Conservation (phyloP, 1,140 invertebrate species). For the Rhynchophorus ferrugineus region DNA sequence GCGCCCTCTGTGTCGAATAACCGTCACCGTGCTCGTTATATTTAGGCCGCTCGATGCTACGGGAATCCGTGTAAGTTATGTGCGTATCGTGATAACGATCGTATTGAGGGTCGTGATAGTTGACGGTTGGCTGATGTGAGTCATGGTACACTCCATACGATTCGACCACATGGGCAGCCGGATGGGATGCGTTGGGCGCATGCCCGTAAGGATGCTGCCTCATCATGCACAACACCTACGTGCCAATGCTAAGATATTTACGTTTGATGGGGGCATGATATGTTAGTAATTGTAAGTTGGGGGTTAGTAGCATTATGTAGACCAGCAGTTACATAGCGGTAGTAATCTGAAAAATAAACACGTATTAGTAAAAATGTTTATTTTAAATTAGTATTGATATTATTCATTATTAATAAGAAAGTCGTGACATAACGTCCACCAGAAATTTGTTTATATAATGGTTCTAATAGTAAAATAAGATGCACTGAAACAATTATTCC, state of each 20-base stretch:
- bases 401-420: too few relatives aligned
- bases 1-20: conserved; percentile 39
- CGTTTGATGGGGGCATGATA: conserved; percentile 8
- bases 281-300: not conserved
- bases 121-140: conserved; percentile 8
- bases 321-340: too few relatives aligned
- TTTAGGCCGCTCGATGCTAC: conserved; percentile 37
- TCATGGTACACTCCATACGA: conserved; percentile 49
- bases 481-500: not conserved
- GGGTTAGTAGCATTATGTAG: too few relatives aligned
- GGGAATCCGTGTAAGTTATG: conserved; percentile 15
- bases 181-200: conserved; percentile 14
- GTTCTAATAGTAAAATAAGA: too few relatives aligned
- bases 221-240: conserved; percentile 13
- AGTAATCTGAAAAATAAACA: too few relatives aligned
- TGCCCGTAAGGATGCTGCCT: conserved; percentile 17
- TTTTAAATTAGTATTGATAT: too few relatives aligned
- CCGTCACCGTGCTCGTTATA: conserved; percentile 43
- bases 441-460: too few relatives aligned
- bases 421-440: too few relatives aligned
- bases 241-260: conserved; percentile 11
- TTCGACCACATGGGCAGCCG: conserved; percentile 30
- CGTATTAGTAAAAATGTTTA: too few relatives aligned
- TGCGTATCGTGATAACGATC: conserved; percentile 14
- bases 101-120: conserved; percentile 7